phyloP scores from a whole-genome alignment of 2,888 invertebrate species.

The Lasius fuliginosus region DNA sequence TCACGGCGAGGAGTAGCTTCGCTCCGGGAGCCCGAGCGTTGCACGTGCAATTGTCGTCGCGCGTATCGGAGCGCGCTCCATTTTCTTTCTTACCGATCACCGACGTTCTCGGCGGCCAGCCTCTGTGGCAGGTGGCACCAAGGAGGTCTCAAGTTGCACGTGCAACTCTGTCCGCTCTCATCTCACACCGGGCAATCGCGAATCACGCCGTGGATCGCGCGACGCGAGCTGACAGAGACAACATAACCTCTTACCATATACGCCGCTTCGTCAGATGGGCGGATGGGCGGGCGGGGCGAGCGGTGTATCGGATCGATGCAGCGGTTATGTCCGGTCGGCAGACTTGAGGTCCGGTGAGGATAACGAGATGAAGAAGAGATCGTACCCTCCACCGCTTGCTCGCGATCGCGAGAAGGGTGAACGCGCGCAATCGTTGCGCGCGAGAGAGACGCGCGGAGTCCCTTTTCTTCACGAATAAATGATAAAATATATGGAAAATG shows the following conservation, averaged over 20 bases:
- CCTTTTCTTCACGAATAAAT: neutral
- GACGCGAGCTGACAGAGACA: neutral
- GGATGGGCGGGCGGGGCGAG: neutral
- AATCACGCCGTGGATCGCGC: neutral
- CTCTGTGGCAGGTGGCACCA: no score
- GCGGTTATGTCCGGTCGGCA: conserved; percentile 16
- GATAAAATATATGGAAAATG: conserved; percentile 10
- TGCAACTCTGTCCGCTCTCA: neutral
- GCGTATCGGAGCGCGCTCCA: neutral
- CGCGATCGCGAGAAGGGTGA: neutral
- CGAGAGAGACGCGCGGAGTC: neutral
- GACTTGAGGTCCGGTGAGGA: neutral
- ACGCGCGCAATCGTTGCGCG: neutral
- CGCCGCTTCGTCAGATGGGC: no score
- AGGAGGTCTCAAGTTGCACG: neutral
- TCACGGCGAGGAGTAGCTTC: conserved; percentile 1
- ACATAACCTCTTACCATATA: conserved; percentile 45
- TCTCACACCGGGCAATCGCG: neutral
- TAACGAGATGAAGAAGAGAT: neutral
- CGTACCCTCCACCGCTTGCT: neutral
- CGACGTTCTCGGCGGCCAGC: neutral
- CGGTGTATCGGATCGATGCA: conserved; percentile 34
- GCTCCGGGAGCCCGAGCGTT: conserved; percentile 10
- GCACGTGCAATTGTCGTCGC: neutral
- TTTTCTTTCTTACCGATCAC: conserved; percentile 6